Base-by-base conservation (phyloP, 1,140 invertebrate species). In the Drosophila arizonae region DNA sequence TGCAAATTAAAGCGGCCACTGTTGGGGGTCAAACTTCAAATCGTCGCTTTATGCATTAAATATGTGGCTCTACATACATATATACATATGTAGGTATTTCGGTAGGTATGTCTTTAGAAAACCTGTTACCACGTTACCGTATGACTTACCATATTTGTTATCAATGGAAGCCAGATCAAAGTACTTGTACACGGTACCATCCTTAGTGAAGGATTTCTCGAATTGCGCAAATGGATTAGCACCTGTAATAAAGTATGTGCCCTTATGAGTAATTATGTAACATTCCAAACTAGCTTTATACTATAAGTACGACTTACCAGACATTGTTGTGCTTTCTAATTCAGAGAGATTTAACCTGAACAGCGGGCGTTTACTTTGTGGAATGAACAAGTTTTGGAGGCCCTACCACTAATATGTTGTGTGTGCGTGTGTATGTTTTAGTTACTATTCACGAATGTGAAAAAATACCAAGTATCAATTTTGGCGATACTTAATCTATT, bases 111-210 rank as follows among this genome's bases (percentile, higher is more conserved):
- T 15, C 11, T 50, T 50, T 17, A n/a, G 11, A 6, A 56, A 26
- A 26, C 24, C 10, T 15, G 21, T 9, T 28, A 55, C 41, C 67
- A 80, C 77, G 77, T 58, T 30, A 30, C 46, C 24, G 5, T 1
- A 50, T 30, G 28, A 82, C 93, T 95, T 94, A 98, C 96, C 95
- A 94, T 97, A 97, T 93, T 96, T 94, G 66, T 93, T 90, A 82
- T 95, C 94, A 90, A 96, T 92, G 50, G 92, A 79, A 28, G 93
- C 84, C 33, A 98, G 79, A 92, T 97, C 95, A 92, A 94, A 98
- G 89, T 96, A 98, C 66, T 94, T 94, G 80, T 94, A 97, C 2
- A 94, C 92, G 50, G 95, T 94, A 1, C 94, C 95, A 72, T 93
- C 93, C 30, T 96, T 90, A 4, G 93, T 92, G 28, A 97, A 90